Conservation (phyloP, 2,797 vertebrate species). For the Melanogrammus aeglefinus region DNA sequence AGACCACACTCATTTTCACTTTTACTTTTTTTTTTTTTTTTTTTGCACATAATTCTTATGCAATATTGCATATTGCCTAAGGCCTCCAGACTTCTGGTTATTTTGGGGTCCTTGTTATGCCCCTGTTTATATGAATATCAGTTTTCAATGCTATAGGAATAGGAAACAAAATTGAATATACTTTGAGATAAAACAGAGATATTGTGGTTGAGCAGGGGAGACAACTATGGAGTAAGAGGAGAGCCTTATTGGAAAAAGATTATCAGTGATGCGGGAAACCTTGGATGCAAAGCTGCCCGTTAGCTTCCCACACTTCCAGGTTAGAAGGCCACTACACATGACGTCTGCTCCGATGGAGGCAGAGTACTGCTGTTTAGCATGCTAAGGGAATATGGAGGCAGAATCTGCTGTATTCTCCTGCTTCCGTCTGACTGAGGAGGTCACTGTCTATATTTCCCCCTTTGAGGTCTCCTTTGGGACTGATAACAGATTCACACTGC, state of each 20-base stretch:
- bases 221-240: constrained; percentile 59
- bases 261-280: constrained; percentile 70
- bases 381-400: constrained; percentile 21
- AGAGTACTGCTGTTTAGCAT: constrained; percentile 40
- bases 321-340: constrained; percentile 48
- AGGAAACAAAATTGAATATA: constrained; percentile 6
- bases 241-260: constrained; percentile 35
- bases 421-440: constrained; percentile 21
- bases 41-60: neutral
- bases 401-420: constrained; percentile 16
- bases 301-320: constrained; percentile 58
- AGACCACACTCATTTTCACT: constrained; percentile 5
- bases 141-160: neutral
- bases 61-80: neutral
- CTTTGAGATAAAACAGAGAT: constrained; percentile 31
- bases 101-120: neutral
- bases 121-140: neutral
- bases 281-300: constrained; percentile 56
- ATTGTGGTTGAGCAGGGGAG: constrained; percentile 24
- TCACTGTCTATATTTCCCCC: constrained; percentile 12
- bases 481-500: constrained; percentile 42
- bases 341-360: constrained; percentile 24
- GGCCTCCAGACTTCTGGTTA: neutral
- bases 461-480: constrained; percentile 21
- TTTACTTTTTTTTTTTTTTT: neutral